Base-by-base conservation (phyloP, 1,140 invertebrate species). In the Ectropis grisescens region DNA sequence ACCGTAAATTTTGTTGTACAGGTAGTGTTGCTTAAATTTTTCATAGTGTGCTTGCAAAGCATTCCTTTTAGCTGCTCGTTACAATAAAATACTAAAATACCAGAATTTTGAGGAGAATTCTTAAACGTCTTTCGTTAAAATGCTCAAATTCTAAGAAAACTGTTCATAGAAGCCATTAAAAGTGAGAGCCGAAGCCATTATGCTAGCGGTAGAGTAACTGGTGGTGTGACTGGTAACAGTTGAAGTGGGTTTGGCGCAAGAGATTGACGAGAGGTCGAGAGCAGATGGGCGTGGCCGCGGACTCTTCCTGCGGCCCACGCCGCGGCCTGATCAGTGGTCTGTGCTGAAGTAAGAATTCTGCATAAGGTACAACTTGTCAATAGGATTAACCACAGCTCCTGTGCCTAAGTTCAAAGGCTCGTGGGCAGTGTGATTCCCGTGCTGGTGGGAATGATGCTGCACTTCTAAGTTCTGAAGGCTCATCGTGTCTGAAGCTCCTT, bases 361-460 rank as follows among this genome's bases (percentile, higher is more conserved):
- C 96, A 98, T 98, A 56, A 97, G 91, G 83, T 97, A 98, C 28
- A 98, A 87, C 84, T 97, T 97, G 78, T 98, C 96, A 49, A 98
- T 98, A 19, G 96, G 96, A 78, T 98, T 98, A 60, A 92, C 88
- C 8, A 88, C 84, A 22, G 87, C 86, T 19, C 85, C 83, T 3
- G 87, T 84, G 43, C 88, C 87, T 16, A 89, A 83, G 47, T 85
- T 66, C 65, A 86, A 58, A 16, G 85, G 71, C 51, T 86, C 82
- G 56, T 84, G 85, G 2, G 85, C 76, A 33, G 87, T 71, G 55
- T 84, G 84, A 2, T 82, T 80, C 2, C 75, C 70, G 40, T 85
- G 85, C 33, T 83, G 85, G 47, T 84, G 85, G 6, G 82, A 75
- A 41, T 85, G 83, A 36, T 82, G 80, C 37, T 82, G 82, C 23